A percentile compares a stretch with the other conserved stretches of the same genome.
Conservation (phyloP, 2,797 vertebrate species). For the Diplodus puntazzo region DNA sequence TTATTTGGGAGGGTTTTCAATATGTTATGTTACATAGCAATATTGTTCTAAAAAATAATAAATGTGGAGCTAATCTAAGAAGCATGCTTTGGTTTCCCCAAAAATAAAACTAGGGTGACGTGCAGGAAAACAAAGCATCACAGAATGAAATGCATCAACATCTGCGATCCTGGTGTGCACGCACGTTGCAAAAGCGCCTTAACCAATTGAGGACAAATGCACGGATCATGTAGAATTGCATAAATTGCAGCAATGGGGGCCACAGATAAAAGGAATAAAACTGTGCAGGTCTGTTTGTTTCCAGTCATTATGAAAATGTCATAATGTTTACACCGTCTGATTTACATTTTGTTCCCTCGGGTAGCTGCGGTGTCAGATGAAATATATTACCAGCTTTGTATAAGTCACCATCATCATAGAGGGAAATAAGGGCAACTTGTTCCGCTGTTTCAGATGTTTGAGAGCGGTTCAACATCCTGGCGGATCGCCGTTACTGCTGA, state of each 20-base stretch:
- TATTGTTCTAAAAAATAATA: neutral
- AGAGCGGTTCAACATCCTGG: conserved; percentile 17
- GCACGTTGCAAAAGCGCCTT: neutral
- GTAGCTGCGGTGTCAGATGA: conserved; percentile 54
- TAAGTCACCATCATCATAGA: conserved; percentile 22
- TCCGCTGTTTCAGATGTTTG: conserved; percentile 39
- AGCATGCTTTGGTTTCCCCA: neutral
- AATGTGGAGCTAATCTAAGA: neutral
- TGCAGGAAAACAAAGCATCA: neutral
- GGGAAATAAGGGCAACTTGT: conserved; percentile 35
- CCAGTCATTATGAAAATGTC: conserved; percentile 25
- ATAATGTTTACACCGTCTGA: conserved; percentile 48
- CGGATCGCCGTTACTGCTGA: conserved; percentile 43
- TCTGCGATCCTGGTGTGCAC: neutral
- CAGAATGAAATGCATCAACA: neutral
- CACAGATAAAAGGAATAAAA: conserved; percentile 27
- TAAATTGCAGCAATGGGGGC: neutral
- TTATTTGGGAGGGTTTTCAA: neutral
- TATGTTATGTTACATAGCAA: neutral
- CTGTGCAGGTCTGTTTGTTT: conserved; percentile 4
- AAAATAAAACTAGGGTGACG: neutral
- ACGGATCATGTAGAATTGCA: neutral
- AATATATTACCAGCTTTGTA: conserved; percentile 51
- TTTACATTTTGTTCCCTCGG: conserved; percentile 62
- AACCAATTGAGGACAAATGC: conserved; percentile 7